Evolutionary conservation across 2,888 invertebrate genomes (phyloP).

Genomic region (Zelleria hepariella): DNA sequence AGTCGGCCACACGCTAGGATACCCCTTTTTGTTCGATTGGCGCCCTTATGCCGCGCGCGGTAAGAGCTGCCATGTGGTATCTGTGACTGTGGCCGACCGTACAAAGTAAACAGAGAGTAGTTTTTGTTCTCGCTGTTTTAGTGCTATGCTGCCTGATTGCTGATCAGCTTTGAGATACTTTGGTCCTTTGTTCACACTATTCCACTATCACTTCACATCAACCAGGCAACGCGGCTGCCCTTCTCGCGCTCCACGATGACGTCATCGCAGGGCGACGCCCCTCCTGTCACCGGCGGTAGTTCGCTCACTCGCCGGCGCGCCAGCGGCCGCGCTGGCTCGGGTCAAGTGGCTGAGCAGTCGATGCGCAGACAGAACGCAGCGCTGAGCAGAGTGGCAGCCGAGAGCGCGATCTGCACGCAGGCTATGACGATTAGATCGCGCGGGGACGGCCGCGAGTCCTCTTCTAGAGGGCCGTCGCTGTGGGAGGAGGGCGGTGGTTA

Average conservation of each 20-base stretch:
- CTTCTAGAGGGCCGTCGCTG: constrained; percentile 51
- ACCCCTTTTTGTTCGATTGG: no score
- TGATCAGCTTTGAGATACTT: no score
- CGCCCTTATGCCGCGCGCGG: no score
- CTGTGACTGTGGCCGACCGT: no score
- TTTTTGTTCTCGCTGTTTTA: no score
- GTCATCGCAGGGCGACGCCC: constrained; percentile 32
- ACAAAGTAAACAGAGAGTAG: no score
- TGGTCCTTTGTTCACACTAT: no score
- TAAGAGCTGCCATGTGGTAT: no score
- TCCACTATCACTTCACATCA: constrained; percentile 55
- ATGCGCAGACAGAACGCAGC: constrained; percentile 69
- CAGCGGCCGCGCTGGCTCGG: constrained; percentile 52
- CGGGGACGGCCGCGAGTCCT: constrained; percentile 48
- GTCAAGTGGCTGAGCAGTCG: constrained; percentile 57
- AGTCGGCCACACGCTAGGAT: no score
- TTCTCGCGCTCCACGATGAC: constrained; percentile 48
- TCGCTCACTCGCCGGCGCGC: constrained; percentile 50
- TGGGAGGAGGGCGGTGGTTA: constrained; percentile 28
- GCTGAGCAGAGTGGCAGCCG: constrained; percentile 61
- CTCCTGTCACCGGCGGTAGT: constrained; percentile 29
- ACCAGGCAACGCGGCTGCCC: constrained; percentile 72
- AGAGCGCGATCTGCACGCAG: constrained; percentile 60
- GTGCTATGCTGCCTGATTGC: no score
- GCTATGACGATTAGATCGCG: constrained; percentile 64